phyloP scores from a whole-genome alignment of 2,797 vertebrate genomes.

The Aselliscus stoliczkanus region DNA sequence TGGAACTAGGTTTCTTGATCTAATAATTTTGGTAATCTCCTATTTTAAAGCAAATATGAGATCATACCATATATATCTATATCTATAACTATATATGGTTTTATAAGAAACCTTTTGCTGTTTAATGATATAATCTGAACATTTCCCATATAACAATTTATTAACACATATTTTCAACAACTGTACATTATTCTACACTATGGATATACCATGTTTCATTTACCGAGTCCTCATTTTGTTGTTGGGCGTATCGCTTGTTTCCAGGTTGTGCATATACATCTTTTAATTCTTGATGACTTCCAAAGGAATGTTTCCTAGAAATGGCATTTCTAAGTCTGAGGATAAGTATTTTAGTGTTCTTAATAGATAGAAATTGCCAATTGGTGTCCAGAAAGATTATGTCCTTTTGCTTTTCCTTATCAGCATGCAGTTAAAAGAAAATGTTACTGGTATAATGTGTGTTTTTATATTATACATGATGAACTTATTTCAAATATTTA shows the following conservation, averaged over 20 bases:
- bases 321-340: background rate
- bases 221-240: background rate
- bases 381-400: background rate
- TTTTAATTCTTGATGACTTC: conserved; percentile 19
- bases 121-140: background rate
- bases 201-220: background rate
- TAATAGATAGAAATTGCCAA: background rate
- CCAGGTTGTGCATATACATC: background rate
- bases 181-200: background rate
- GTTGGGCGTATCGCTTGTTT: background rate
- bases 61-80: background rate
- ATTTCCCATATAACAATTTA: background rate
- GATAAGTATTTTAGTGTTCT: conserved; percentile 13
- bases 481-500: background rate
- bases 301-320: background rate
- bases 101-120: background rate
- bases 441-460: background rate
- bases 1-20: background rate
- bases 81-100: background rate
- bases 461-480: background rate
- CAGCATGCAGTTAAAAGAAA: background rate
- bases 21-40: background rate
- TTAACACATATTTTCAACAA: background rate
- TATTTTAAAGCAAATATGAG: background rate
- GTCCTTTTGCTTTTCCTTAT: background rate